phyloP scores from a whole-genome alignment of 2,113 vertebrate genomes.

The Ranitomeya imitator region DNA sequence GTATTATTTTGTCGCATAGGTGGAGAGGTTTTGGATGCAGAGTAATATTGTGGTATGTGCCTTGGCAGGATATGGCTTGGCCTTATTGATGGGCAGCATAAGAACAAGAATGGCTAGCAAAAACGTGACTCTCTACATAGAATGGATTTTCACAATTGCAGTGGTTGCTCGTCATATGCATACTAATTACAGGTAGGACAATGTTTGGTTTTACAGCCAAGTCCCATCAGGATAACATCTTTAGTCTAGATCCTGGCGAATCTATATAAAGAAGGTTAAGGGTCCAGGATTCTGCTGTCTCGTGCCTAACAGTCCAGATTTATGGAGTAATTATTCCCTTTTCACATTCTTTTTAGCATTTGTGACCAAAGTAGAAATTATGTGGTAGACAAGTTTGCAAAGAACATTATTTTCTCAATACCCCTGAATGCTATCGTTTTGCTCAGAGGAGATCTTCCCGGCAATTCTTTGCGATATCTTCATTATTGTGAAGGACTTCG shows the following conservation, averaged over 20 bases:
- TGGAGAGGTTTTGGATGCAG: conserved; percentile 97
- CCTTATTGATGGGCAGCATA: conserved; percentile 64
- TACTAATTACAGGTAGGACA: conserved; percentile 84
- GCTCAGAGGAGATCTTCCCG: conserved; percentile 92
- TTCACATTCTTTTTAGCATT: conserved; percentile 67
- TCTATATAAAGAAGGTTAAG: neutral
- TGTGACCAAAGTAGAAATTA: conserved; percentile 88
- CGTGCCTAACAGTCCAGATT: neutral
- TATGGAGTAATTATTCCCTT: conserved; percentile 13
- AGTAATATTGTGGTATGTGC: conserved; percentile 85
- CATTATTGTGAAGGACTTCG: conserved; percentile 88
- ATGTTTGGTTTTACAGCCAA: neutral
- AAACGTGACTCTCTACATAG: conserved; percentile 67
- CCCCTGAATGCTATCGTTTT: conserved; percentile 82
- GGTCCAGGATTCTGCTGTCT: neutral
- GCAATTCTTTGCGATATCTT: conserved; percentile 91
- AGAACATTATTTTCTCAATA: conserved; percentile 85
- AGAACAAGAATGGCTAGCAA: conserved; percentile 65
- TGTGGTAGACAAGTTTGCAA: conserved; percentile 86
- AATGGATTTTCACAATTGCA: conserved; percentile 79
- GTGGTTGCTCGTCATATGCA: conserved; percentile 78
- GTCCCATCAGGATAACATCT: neutral
- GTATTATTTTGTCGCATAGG: conserved; percentile 68
- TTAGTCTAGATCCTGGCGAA: neutral
- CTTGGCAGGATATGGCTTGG: conserved; percentile 86